Base-by-base conservation (phyloP, 2,888 invertebrate species). In the Allacma fusca region DNA sequence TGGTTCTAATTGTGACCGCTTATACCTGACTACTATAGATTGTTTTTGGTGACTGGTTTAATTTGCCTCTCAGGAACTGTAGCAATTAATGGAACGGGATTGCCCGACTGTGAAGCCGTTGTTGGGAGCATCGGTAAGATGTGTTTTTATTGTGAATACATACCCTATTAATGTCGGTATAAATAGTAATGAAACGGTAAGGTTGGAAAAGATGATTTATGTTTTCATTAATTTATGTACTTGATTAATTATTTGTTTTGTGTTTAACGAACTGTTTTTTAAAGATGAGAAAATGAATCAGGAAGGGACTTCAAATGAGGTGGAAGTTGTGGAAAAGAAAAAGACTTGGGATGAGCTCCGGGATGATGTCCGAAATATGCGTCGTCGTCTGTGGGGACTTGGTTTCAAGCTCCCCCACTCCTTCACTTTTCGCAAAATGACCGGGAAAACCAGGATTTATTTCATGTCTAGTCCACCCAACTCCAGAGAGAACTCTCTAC, bases 391-490 rank as follows among this genome's bases (percentile, higher is more conserved):
- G 78, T 92, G 93, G 1, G 74, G 72, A 28, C 88, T 94, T 50
- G 94, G 94, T 0, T 91, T 92, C 0, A 92, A 94, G 89, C 92
- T 94, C 24, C 95, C 95, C 0, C 92, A 92, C 84, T 92, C 93
- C 69, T 91, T 95, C 83, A 91, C 92, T 43, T 95, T 95, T 87
- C 90, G 94, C 78, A 91, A 91, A 29, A 88, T 95, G 50, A 90
- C 91, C 74, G 83, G 80, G 26, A 91, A 93, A 83, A 93, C 91
- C 16, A 90, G 96, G 85, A 92, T 97, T 85, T 97, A 97, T 87
- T 97, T 96, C 86, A 89, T 97, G 80, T 93, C 95, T 83, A 93
- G 94, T 26, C 94, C 94, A 0, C 92, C 92, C 72, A 94, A 94
- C 85, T 93, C 94, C 21, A 94, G 95, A 91, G 96, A 97, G 87